phyloP scores from a whole-genome alignment of 2,113 vertebrate species.

The human region GRCh38 chr5:115168001-115168500 shows the following conservation, averaged over 20 bases:
- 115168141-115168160: no score
- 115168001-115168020: no score
- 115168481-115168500: neutral
- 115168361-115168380: neutral
- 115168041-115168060: no score
- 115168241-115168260: neutral
- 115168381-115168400: neutral
- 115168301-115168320: neutral
- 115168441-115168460: neutral
- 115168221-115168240: neutral
- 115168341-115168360: neutral
- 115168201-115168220: neutral
- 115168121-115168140: no score
- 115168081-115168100: no score
- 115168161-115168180: neutral
- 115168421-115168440: neutral
- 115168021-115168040: no score
- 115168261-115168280: neutral
- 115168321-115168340: neutral
- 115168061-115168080: no score
- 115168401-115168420: neutral
- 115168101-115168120: no score
- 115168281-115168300: constrained; percentile 1
- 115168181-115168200: neutral
- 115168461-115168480: neutral